These are phyloP conservation scores for Poeciliopsis turrubarensis DNA, from an alignment of 2,113 vertebrate genomes.

Conservation along the genomic window DNA sequence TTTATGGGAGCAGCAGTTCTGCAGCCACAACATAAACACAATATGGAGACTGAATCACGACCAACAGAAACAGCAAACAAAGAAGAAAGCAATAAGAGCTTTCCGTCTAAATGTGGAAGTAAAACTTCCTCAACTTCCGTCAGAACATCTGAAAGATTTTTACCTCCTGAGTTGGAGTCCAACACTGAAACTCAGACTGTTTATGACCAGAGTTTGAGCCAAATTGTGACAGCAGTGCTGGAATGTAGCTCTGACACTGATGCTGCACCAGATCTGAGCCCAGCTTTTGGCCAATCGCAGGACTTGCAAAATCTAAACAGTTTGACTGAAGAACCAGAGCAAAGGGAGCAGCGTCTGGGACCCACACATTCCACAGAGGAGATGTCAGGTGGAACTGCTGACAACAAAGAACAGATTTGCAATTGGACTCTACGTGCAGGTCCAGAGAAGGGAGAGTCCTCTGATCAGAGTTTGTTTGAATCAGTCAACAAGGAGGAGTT, in stretches of 20 bases:
- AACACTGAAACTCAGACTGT: constrained; percentile 33
- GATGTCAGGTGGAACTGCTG: constrained; percentile 34
- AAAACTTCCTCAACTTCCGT: constrained; percentile 27
- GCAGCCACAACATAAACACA: constrained; percentile 21
- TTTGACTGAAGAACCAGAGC: constrained; percentile 60
- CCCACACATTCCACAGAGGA: constrained; percentile 47
- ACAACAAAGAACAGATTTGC: constrained; percentile 14
- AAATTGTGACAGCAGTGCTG: constrained; percentile 28
- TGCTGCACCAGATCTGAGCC: constrained; percentile 27
- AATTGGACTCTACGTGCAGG: constrained; percentile 9
- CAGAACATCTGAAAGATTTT: constrained; percentile 27
- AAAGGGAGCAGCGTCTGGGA: constrained; percentile 38
- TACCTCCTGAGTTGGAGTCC: constrained; percentile 29
- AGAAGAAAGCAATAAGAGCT: constrained; percentile 30
- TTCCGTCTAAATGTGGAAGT: constrained; percentile 17
- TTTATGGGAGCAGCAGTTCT: constrained; percentile 38
- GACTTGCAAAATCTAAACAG: constrained; percentile 37
- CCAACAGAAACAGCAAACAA: constrained; percentile 16
- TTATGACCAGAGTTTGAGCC: constrained; percentile 39
- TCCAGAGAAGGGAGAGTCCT: constrained; percentile 28
- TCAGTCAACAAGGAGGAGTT: constrained; percentile 37
- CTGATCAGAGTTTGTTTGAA: constrained; percentile 40
- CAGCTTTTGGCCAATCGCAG: constrained; percentile 50
- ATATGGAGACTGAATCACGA: constrained; percentile 15
- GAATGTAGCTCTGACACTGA: constrained; percentile 36